Evolutionary conservation across 2,888 invertebrate genomes (phyloP).

Genomic region (Sycophila texana): DNA sequence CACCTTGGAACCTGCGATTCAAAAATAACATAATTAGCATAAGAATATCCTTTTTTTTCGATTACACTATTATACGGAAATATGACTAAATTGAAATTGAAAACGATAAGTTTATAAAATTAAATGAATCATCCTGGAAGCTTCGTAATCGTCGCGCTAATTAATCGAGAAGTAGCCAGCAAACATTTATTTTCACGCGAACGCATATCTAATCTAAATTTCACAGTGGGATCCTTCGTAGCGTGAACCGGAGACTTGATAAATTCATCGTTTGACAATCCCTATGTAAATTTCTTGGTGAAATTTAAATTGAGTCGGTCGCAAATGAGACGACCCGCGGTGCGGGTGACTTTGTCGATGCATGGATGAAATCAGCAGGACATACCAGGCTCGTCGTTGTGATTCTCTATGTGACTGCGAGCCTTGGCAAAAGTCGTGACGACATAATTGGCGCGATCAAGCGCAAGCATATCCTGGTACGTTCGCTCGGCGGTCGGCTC

Average conservation of each 20-base stretch:
- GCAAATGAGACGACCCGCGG: neutral
- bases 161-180: too few species aligned
- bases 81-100: too few species aligned
- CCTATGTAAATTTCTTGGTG: neutral
- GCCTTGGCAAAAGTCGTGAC: slow-evolving; percentile 71
- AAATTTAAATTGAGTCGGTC: slow-evolving; percentile 2
- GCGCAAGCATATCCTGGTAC: slow-evolving; percentile 84
- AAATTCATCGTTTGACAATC: slow-evolving; percentile 28
- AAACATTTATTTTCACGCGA: too few species aligned
- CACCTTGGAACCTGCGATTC: slow-evolving; percentile 65
- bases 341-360: neutral
- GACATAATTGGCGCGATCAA: slow-evolving; percentile 70
- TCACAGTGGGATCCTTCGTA: too few species aligned
- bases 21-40: neutral
- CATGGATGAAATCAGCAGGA: neutral
- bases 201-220: too few species aligned
- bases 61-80: too few species aligned
- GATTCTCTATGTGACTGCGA: slow-evolving; percentile 68
- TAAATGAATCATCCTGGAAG: too few species aligned
- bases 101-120: too few species aligned
- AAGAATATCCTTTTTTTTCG: neutral
- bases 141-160: too few species aligned
- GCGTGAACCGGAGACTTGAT: too few species aligned
- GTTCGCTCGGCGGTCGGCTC: slow-evolving; percentile 91
- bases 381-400: slow-evolving; percentile 70